Evolutionary conservation across 2,797 vertebrate genomes (phyloP), one percentile per base, ranked within the genome.

Genomic region (Microctenopoma steveboyesi): DNA sequence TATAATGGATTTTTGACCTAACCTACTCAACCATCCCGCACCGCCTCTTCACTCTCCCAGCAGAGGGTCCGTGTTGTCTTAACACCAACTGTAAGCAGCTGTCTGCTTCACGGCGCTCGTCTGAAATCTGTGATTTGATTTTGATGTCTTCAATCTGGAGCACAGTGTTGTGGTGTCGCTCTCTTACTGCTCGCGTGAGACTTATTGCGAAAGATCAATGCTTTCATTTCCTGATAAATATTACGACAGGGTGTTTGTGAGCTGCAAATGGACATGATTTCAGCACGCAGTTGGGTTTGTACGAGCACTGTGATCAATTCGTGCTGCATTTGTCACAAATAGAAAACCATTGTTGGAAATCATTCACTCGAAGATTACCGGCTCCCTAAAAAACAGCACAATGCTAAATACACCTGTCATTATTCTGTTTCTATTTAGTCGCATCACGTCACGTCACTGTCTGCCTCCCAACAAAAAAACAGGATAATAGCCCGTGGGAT

Each of bases 341-440:
- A 7, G 58, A 70, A 67, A 14, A 43, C 25, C 15, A 42, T 55
- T 35, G 30, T 43, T 35, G 0, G 25, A 49, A 77, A 72, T 33
- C 30, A 59, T 56, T 68, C 37, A 51, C 42, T 33, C 30, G 7
- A 33, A 33, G 30, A 33, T 33, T 37, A 16, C 27, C 43, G 14
- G 46, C 47, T 61, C 28, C 13, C 22, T 64, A 25, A 57, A 54
- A 58, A 42, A 55, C 22, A 54, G 8, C 11, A 25, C 22, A 53
- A 45, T 7, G 33, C 58, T 64, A 59, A 43, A 74, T 42, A 70
- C 56, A 65, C 67, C 50, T 79, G 37, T 55, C 33, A 4, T 61
- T 53, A 27, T 54, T 71, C 18, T 15, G 33, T 81, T 75, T 83
- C 69, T 76, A 74, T 86, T 76, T 56, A 82, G 75, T 68, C 73